Percentiles rank a stretch among this genome's conserved stretches.
These are phyloP conservation scores for Heliocidaris erythrogramma DNA, from an alignment of 35 echinoderm and acorn worm genomes.

Conservation along the genomic window DNA sequence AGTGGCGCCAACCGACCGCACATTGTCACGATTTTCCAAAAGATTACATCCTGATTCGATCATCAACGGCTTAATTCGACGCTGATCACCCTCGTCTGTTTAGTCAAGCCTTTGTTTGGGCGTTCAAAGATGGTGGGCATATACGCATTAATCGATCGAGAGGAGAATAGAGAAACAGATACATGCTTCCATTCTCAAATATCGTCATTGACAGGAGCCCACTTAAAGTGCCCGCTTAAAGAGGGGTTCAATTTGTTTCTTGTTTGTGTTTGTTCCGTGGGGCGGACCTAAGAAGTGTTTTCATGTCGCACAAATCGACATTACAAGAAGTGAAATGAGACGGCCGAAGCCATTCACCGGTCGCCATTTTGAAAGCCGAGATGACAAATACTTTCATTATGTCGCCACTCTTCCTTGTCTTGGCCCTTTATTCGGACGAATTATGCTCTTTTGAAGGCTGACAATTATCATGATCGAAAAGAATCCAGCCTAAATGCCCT, in stretches of 20 bases:
- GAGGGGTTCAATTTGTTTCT: slow-evolving; percentile 28
- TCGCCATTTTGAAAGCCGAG: not conserved
- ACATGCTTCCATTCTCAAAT: not conserved
- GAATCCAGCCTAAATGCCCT: slow-evolving; percentile 21
- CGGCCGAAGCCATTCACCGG: not conserved
- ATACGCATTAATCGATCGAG: slow-evolving; percentile 10
- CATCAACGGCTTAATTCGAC: slow-evolving; percentile 19
- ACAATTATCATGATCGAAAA: slow-evolving; percentile 21
- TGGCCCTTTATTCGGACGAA: not conserved
- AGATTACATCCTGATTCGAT: slow-evolving; percentile 45
- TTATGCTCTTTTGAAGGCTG: slow-evolving; percentile 22
- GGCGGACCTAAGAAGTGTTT: slow-evolving; percentile 4
- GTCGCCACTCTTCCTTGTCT: not conserved
- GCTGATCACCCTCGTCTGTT: not conserved
- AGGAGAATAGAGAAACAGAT: not conserved
- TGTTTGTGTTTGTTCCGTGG: slow-evolving; percentile 19
- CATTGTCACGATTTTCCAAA: not conserved
- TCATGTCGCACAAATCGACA: not conserved
- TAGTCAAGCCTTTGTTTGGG: not conserved
- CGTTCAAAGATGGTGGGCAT: not conserved
- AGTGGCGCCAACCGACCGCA: not conserved
- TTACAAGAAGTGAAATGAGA: not conserved
- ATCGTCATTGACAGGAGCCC: slow-evolving; percentile 10
- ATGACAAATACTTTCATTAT: slow-evolving; percentile 14
- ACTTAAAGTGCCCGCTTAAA: slow-evolving; percentile 6